Percentiles rank a stretch among this genome's conserved stretches.
phyloP scores from a whole-genome alignment of 2,888 invertebrate genomes.

The Chorisops tibialis region DNA sequence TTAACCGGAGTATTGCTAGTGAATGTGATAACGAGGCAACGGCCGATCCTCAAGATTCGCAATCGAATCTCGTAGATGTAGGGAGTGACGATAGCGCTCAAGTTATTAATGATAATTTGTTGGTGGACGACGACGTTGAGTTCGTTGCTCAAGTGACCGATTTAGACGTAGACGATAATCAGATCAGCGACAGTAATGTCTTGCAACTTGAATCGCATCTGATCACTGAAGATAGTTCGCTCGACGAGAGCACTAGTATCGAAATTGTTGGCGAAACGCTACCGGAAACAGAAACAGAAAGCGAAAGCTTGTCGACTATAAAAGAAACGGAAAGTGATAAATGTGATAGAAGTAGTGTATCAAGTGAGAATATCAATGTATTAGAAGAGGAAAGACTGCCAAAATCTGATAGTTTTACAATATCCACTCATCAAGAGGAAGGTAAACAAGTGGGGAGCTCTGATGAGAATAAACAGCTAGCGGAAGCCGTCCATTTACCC shows the following conservation, averaged over 20 bases:
- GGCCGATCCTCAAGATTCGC: conserved; percentile 34
- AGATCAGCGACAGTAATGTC: conserved; percentile 33
- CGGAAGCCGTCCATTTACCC: background rate
- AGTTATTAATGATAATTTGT: conserved; percentile 25
- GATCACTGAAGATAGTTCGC: conserved; percentile 39
- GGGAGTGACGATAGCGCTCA: conserved; percentile 29
- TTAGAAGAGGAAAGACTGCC: conserved; percentile 10
- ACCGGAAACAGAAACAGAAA: background rate
- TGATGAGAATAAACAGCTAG: conserved; percentile 7
- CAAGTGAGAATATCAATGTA: background rate
- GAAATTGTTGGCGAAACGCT: conserved; percentile 2
- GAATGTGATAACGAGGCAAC: conserved; percentile 35
- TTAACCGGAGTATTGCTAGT: conserved; percentile 43
- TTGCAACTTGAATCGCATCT: conserved; percentile 50
- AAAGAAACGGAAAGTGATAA: conserved; percentile 21
- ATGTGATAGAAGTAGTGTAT: conserved; percentile 11
- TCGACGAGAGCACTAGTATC: background rate
- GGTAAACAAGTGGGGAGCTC: conserved; percentile 2
- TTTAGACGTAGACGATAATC: conserved; percentile 20
- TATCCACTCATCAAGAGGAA: conserved; percentile 4
- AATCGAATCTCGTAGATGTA: conserved; percentile 1
- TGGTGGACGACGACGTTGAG: conserved; percentile 11
- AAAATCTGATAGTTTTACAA: background rate
- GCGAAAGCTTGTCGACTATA: no score
- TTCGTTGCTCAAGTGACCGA: conserved; percentile 14